Conservation (phyloP, 2,888 invertebrate species). For the Meteorus colon region DNA sequence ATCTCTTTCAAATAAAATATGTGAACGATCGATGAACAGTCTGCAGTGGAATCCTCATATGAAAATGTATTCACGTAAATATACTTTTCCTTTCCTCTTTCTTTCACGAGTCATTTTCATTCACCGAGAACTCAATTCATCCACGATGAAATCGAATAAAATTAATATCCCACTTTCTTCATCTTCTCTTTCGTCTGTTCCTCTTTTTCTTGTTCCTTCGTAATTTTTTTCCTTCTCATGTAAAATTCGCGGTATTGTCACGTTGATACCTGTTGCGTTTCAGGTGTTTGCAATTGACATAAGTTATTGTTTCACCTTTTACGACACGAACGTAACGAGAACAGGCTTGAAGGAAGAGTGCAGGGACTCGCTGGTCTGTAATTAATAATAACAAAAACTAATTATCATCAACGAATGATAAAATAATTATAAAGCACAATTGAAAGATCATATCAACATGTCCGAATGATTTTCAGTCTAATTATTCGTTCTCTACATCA, state of each 20-base stretch:
- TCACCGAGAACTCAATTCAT: conserved; percentile 39
- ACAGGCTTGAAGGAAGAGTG: conserved; percentile 72
- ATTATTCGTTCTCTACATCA: not conserved
- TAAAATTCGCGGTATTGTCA: not conserved
- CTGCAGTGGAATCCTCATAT: not conserved
- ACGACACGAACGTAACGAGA: conserved; percentile 72
- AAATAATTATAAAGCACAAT: not conserved
- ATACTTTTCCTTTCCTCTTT: not conserved
- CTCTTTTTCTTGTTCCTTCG: not conserved
- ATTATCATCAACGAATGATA: not conserved
- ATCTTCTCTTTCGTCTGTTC: not conserved
- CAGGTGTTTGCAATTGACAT: conserved; percentile 62
- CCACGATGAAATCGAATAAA: not conserved
- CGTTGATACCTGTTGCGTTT: conserved; percentile 7
- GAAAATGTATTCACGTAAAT: not conserved
- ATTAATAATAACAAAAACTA: conserved; percentile 26
- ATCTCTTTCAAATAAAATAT: not conserved
- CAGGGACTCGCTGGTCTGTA: conserved; percentile 69
- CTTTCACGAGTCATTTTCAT: conserved; percentile 39
- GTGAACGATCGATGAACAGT: not conserved
- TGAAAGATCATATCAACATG: not conserved
- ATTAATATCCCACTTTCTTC: not conserved
- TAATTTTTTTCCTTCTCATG: not conserved
- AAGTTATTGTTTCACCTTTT: conserved; percentile 63
- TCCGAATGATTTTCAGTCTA: not conserved